These are phyloP conservation scores for Porites evermanni DNA, from an alignment of 92 coral and sea anemone species.

Conservation along the genomic window DNA sequence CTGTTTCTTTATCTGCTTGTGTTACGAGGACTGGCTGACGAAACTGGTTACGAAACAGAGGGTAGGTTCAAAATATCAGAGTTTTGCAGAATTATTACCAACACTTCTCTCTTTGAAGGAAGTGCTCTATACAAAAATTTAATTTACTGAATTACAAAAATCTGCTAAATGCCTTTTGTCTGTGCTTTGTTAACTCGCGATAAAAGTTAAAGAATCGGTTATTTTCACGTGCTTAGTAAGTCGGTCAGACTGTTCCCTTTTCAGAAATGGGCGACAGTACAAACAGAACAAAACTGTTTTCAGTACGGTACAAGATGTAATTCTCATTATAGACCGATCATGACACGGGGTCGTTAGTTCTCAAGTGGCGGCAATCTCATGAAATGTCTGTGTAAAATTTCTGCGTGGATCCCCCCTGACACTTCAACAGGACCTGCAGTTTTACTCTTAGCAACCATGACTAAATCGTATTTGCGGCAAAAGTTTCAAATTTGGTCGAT, in stretches of 20 bases:
- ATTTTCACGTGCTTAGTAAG: neutral
- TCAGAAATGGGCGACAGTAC: neutral
- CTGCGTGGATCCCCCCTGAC: too few species aligned
- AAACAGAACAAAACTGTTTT: neutral
- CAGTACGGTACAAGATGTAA: too few species aligned
- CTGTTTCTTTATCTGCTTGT: slow-evolving; percentile 18
- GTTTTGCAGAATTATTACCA: neutral
- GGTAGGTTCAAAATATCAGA: slow-evolving; percentile 18
- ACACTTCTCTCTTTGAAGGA: neutral
- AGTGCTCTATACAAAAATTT: neutral
- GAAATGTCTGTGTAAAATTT: neutral
- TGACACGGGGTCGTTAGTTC: neutral
- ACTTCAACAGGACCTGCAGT: too few species aligned
- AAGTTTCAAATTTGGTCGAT: too few species aligned
- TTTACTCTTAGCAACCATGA: too few species aligned
- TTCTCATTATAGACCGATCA: neutral
- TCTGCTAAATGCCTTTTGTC: too few species aligned
- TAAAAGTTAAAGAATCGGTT: neutral
- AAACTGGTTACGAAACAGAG: slow-evolving; percentile 9
- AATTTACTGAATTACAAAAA: too few species aligned
- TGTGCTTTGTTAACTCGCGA: neutral
- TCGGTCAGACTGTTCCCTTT: too few species aligned
- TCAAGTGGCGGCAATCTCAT: neutral
- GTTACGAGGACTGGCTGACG: neutral
- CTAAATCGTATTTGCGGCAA: too few species aligned